A percentile compares a stretch with the other conserved stretches of the same genome.
phyloP scores from a whole-genome alignment of 2,113 vertebrate genomes.

The Calyptomena viridis region DNA sequence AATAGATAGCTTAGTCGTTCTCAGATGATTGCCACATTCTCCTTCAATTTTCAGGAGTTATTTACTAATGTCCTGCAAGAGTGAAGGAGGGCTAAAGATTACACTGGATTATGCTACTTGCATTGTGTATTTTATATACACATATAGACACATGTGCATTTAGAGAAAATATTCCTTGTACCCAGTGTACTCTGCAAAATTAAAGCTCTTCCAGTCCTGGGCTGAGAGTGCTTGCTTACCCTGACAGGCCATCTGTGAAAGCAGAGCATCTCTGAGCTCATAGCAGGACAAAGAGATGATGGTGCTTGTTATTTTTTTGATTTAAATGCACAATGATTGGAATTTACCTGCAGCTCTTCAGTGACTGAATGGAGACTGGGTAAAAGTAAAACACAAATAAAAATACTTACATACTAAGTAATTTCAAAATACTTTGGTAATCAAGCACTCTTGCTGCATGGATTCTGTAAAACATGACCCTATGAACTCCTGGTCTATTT shows the following conservation, averaged over 20 bases:
- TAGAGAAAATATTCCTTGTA: background rate
- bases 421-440: background rate
- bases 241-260: background rate
- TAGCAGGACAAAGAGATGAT: background rate
- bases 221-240: fast-evolving
- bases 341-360: background rate
- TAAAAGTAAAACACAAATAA: background rate
- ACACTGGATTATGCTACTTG: background rate
- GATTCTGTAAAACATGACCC: background rate
- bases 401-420: background rate
- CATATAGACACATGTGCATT: fast-evolving
- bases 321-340: background rate
- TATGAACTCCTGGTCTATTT: background rate
- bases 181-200: background rate
- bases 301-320: background rate
- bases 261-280: background rate
- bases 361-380: background rate
- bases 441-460: background rate
- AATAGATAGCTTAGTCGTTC: background rate
- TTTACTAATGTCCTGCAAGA: background rate
- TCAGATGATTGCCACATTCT: background rate
- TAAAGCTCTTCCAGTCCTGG: background rate
- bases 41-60: background rate
- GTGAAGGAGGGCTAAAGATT: background rate
- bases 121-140: background rate